These are phyloP conservation scores for Macaria notata DNA, from an alignment of 2,888 invertebrate genomes.

Conservation along the genomic window DNA sequence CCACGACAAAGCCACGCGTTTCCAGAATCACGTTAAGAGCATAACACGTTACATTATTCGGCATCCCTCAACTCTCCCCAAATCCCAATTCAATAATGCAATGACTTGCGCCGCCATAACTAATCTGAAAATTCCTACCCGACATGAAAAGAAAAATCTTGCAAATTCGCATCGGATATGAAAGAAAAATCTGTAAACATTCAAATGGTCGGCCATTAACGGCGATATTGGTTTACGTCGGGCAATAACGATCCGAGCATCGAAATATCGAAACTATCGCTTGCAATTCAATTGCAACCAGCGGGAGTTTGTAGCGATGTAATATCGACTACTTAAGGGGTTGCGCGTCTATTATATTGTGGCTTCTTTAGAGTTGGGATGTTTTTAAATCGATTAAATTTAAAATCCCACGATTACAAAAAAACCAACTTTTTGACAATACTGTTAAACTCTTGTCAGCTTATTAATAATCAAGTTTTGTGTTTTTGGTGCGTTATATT, in stretches of 20 bases:
- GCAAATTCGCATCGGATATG: slow-evolving; percentile 41
- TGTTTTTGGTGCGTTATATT: too few species aligned
- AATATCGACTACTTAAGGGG: slow-evolving; percentile 22
- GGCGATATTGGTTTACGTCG: slow-evolving; percentile 55
- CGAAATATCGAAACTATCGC: slow-evolving; percentile 51
- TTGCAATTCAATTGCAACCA: slow-evolving; percentile 49
- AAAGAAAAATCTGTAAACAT: slow-evolving; percentile 53
- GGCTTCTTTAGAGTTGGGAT: background rate
- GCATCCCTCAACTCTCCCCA: slow-evolving; percentile 17
- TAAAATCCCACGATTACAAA: too few species aligned
- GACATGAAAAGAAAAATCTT: slow-evolving; percentile 43
- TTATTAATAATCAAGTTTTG: too few species aligned
- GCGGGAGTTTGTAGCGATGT: slow-evolving; percentile 17
- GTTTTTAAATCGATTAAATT: too few species aligned
- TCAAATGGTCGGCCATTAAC: slow-evolving; percentile 60
- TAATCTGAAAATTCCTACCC: slow-evolving; percentile 34
- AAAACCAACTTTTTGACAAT: too few species aligned
- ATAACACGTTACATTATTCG: slow-evolving; percentile 7
- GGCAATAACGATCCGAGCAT: slow-evolving; percentile 51
- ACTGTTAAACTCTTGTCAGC: too few species aligned
- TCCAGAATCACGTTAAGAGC: slow-evolving; percentile 1
- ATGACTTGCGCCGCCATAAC: slow-evolving; percentile 35
- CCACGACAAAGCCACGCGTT: background rate
- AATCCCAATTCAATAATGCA: slow-evolving; percentile 32
- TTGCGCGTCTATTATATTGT: background rate